Evolutionary conservation across 2,888 invertebrate species (phyloP), one percentile per base, ranked within the genome.

Genomic region (Parasteatoda lunata): DNA sequence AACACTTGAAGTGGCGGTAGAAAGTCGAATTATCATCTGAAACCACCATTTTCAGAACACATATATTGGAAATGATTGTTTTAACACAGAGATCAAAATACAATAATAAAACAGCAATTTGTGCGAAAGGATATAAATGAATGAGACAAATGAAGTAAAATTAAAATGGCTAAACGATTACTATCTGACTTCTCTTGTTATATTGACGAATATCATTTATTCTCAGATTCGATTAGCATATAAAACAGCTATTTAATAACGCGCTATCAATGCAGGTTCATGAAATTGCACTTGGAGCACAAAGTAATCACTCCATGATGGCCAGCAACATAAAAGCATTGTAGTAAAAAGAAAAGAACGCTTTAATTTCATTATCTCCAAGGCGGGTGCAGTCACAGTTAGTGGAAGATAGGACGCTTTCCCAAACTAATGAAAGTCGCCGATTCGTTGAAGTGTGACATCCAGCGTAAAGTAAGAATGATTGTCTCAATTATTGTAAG

Each of bases 401-500:
- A 59, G 49, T 54, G 77, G 65, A 48, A 54, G 68, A 9, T 52
- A 64, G 75, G 73, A 81, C 68, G 48, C 68, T 65, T 59, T 69
- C 59, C 78, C 59, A 59, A 59, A n/a, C 54, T 78, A 78, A 78
- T 78, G 78, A 79, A 72, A 79, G 79, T 15, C 64, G 79, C 75
- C 47, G 77, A 69, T 69, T 78, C 80, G 80, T 80, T 80, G 81
- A 81, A 81, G 75, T 81, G 75, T 66, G 80, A 72, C 80, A 80
- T 59, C 66, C 45, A 65, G 80, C 80, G 49, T 65, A 65, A 72
- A 80, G 80, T 47, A 81, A 81, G 81, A 81, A 81, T 73, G 81
- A 81, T 81, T 51, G 75, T 75, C 75, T 75, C 81, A 81, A 81
- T 81, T 81, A 81, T 68, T 47, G 73, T 81, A 81, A 81, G 81